Base-by-base conservation (phyloP, 1,140 invertebrate genomes). In the Lucilia sericata region DNA sequence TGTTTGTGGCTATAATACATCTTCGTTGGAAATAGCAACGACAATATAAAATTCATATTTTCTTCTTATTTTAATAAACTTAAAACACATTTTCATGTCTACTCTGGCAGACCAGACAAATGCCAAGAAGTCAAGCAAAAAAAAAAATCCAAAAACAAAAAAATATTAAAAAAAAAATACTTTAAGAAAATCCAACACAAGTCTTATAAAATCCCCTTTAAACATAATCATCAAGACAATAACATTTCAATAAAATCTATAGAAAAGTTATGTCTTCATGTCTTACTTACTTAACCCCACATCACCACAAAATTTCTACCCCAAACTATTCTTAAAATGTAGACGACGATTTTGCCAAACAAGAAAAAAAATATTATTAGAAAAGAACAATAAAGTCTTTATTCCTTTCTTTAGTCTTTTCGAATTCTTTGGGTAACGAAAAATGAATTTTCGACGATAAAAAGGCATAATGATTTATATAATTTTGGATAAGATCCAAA, bases 401-500 rank as follows among this genome's bases (percentile, higher is more conserved):
- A 21, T 25, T 70, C 9, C 3, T 70, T 21, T 70, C 65, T 21
- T 70, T 70, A 30, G 25, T 70, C 19, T 21, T 70, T 70, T 70
- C 65, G 17, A 21, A 21, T n/a, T 60, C 55, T 60, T 60, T 36
- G 42, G n/a, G 75, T 78, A 42, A 42, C 12, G 42, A 19, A 76
- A 42, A 36, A 49, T 80, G 76, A 80, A 49, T 80, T 49, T 19
- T 80, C 47, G 76, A 80, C 60, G 19, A 80, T 80, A 80, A 80
- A 80, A 80, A 80, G 76, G 76, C 76, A 80, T 80, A 80, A 80
- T 80, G 76, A 80, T 80, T 80, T 80, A 80, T 80, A 80, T 51
- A 80, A 21, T 80, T 51, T 83, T 89, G 88, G 88, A 87, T 88
- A 85, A 86, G 85, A 84, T 87, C 86, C 88, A 89, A 89, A 89